phyloP scores from a whole-genome alignment of 2,888 invertebrate species.

The Dynastes grantii region DNA sequence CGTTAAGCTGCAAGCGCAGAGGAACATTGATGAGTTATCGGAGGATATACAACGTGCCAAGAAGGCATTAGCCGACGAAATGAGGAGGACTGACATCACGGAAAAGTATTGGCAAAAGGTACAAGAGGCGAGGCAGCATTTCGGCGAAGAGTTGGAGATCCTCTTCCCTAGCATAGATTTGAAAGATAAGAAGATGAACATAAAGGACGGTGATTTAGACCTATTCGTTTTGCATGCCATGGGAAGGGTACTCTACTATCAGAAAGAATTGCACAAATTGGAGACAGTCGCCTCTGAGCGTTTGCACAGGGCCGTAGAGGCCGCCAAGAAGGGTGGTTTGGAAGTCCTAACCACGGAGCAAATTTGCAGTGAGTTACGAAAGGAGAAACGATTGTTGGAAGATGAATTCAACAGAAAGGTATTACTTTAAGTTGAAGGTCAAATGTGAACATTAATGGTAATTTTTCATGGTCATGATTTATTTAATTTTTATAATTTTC shows the following conservation, averaged over 20 bases:
- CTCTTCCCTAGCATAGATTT: slow-evolving; percentile 83
- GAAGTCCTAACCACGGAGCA: slow-evolving; percentile 71
- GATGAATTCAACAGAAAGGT: slow-evolving; percentile 83
- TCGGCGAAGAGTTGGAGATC: slow-evolving; percentile 78
- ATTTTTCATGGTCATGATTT: too few species aligned
- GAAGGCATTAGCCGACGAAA: slow-evolving; percentile 74
- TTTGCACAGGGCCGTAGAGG: slow-evolving; percentile 77
- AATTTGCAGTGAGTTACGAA: slow-evolving; percentile 81
- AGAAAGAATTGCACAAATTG: slow-evolving; percentile 83
- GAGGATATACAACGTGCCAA: slow-evolving; percentile 77
- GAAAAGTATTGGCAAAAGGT: slow-evolving; percentile 90
- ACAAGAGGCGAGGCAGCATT: slow-evolving; percentile 75
- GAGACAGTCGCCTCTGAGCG: slow-evolving; percentile 78
- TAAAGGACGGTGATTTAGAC: slow-evolving; percentile 81
- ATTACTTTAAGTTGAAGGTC: slow-evolving; percentile 52
- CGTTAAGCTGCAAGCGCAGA: slow-evolving; percentile 71
- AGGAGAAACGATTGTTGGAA: slow-evolving; percentile 78
- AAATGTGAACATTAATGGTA: too few species aligned
- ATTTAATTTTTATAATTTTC: too few species aligned
- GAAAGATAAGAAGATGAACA: slow-evolving; percentile 76
- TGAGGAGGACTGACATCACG: slow-evolving; percentile 76
- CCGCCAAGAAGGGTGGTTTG: slow-evolving; percentile 75
- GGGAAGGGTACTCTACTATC: slow-evolving; percentile 82
- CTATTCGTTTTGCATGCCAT: slow-evolving; percentile 86
- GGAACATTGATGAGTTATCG: slow-evolving; percentile 73